Evolutionary conservation across 2,888 invertebrate genomes (phyloP).

Genomic region (Scaptodrosophila latifasciaeformis): DNA sequence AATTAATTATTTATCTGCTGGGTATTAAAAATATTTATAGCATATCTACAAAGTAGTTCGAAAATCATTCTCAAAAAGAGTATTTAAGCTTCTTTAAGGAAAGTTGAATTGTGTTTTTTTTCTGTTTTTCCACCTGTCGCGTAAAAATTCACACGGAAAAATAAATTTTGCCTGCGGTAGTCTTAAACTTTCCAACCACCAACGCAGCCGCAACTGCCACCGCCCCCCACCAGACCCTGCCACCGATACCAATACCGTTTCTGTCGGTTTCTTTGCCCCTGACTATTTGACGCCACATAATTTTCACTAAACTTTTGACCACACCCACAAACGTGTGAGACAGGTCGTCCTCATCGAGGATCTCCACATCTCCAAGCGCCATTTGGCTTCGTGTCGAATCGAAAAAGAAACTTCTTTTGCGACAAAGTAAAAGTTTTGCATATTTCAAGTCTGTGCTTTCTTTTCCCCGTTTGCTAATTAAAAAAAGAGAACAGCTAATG

Average conservation of each 20-base stretch:
- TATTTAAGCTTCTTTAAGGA: no score
- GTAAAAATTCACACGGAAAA: slow-evolving; percentile 64
- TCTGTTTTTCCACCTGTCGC: slow-evolving; percentile 57
- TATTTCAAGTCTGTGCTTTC: slow-evolving; percentile 53
- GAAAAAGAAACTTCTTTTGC: slow-evolving; percentile 67
- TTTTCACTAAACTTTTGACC: slow-evolving; percentile 43
- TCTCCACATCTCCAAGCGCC: neutral
- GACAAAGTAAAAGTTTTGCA: slow-evolving; percentile 67
- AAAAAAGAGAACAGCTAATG: no score
- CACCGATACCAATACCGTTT: no score
- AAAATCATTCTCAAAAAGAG: no score
- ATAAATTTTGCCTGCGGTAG: slow-evolving; percentile 60
- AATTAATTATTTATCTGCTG: no score
- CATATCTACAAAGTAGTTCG: no score
- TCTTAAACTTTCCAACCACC: slow-evolving; percentile 30
- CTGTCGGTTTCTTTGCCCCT: neutral
- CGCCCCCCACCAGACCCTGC: slow-evolving; percentile 13
- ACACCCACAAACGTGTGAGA: slow-evolving; percentile 29
- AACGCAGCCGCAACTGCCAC: neutral
- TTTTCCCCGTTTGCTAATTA: slow-evolving; percentile 62
- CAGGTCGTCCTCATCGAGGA: slow-evolving; percentile 26
- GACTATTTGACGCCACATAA: slow-evolving; percentile 69
- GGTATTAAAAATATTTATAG: no score
- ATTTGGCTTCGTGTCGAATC: slow-evolving; percentile 31
- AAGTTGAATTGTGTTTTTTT: no score